Conservation (phyloP, 2,888 invertebrate genomes). For the Amphimallon solstitiale region DNA sequence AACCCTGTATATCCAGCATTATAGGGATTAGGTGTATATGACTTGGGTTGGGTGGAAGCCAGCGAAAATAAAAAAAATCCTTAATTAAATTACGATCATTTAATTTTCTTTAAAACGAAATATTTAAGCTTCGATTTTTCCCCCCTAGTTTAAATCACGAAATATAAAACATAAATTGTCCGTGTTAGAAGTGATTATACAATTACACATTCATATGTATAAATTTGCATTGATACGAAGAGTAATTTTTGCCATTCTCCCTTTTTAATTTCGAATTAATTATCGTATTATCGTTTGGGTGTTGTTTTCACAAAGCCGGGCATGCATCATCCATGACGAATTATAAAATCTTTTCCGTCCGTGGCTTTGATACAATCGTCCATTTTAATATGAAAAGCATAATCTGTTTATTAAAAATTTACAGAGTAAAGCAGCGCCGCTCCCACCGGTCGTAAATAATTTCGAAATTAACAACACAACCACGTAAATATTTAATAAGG, state of each 20-base stretch:
- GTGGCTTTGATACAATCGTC: conserved; percentile 11
- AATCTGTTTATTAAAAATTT: conserved; percentile 26
- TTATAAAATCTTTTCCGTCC: conserved; percentile 16
- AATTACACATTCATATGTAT: not conserved
- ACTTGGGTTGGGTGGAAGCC: too few species aligned
- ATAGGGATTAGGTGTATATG: too few species aligned
- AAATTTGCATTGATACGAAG: not conserved
- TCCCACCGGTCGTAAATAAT: conserved; percentile 18
- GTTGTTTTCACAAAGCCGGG: not conserved
- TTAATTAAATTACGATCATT: too few species aligned
- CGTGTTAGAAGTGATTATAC: too few species aligned
- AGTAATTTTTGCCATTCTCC: conserved; percentile 7
- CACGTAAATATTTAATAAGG: conserved; percentile 12
- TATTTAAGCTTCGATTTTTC: too few species aligned
- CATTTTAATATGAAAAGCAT: conserved; percentile 14
- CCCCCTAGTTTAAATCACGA: too few species aligned
- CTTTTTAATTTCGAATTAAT: not conserved
- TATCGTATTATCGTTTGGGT: conserved; percentile 2
- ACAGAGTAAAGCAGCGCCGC: not conserved
- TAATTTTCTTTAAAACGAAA: too few species aligned
- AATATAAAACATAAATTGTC: too few species aligned
- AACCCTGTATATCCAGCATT: too few species aligned
- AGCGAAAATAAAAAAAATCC: too few species aligned
- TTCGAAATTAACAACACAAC: conserved; percentile 11
- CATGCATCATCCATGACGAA: not conserved